These are phyloP conservation scores for Piscicola geometra DNA, from an alignment of 2,888 invertebrate genomes.

Conservation along the genomic window DNA sequence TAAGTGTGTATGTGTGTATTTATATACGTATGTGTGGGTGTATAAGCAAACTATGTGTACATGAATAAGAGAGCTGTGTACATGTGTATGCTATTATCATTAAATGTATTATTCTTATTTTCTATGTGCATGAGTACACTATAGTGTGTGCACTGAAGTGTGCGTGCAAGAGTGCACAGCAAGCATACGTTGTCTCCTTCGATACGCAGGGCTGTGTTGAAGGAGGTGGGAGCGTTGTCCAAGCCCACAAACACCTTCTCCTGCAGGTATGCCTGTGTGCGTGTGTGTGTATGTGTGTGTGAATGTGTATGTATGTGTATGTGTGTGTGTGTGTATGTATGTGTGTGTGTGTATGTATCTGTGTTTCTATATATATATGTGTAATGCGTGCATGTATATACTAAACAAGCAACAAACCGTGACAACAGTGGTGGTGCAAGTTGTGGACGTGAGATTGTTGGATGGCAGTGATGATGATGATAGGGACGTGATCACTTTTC, in stretches of 20 bases:
- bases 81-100: background rate
- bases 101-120: too few relatives aligned
- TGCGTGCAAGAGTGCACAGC: too few relatives aligned
- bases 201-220: conserved; percentile 71
- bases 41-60: background rate
- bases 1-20: too few relatives aligned
- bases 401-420: conserved; percentile 1
- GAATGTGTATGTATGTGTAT: background rate
- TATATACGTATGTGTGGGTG: too few relatives aligned
- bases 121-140: too few relatives aligned
- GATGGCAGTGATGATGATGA: background rate
- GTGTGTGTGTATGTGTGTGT: conserved; percentile 5
- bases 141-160: too few relatives aligned
- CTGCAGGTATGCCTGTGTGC: conserved; percentile 50
- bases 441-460: background rate
- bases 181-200: conserved; percentile 63
- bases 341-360: conserved; percentile 5
- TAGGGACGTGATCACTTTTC: background rate
- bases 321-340: conserved; percentile 6
- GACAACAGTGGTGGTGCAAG: background rate
- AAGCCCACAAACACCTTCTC: conserved; percentile 74
- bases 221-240: conserved; percentile 71
- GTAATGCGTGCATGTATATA: background rate
- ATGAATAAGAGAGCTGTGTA: background rate
- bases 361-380: background rate